Conservation (phyloP, 2,888 invertebrate genomes). For the Lamellibrachia satsuma region DNA sequence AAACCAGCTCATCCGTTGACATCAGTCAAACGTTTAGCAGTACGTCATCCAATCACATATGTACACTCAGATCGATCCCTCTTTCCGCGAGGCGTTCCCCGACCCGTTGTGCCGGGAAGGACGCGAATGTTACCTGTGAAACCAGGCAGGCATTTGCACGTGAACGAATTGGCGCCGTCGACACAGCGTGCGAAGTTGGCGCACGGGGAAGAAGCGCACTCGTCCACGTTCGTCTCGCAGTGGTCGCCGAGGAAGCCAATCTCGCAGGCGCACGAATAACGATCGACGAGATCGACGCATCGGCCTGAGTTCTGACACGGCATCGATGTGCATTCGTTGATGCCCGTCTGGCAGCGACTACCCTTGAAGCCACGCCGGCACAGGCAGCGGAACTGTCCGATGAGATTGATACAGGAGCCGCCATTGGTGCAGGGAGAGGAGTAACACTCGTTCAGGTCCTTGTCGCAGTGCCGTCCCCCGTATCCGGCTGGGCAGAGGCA, state of each 20-base stretch:
- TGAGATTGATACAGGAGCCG: conserved; percentile 64
- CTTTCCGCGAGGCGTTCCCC: not conserved
- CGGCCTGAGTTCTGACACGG: conserved; percentile 50
- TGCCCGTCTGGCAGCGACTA: conserved; percentile 42
- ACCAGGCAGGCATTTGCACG: conserved; percentile 25
- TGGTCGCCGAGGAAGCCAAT: conserved; percentile 44
- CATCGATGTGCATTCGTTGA: conserved; percentile 47
- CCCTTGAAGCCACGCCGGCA: conserved; percentile 47
- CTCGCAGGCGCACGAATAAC: conserved; percentile 53
- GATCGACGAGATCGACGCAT: conserved; percentile 41
- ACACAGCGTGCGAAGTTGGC: conserved; percentile 24
- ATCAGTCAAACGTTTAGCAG: conserved; percentile 24
- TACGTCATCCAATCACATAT: not conserved
- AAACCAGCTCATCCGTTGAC: conserved; percentile 36
- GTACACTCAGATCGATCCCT: not conserved
- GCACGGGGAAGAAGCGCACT: conserved; percentile 34
- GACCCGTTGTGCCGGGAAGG: not conserved
- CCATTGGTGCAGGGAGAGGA: conserved; percentile 93
- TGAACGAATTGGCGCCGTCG: not conserved
- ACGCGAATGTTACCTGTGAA: conserved; percentile 24
- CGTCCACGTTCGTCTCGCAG: conserved; percentile 68
- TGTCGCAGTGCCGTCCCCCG: conserved; percentile 69
- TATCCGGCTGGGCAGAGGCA: conserved; percentile 41
- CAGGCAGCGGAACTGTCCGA: conserved; percentile 37
- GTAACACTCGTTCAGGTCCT: conserved; percentile 71